A percentile compares a stretch with the other conserved stretches of the same genome.
phyloP scores from a whole-genome alignment of 2,113 vertebrate species.

The Pteruthius melanotis region DNA sequence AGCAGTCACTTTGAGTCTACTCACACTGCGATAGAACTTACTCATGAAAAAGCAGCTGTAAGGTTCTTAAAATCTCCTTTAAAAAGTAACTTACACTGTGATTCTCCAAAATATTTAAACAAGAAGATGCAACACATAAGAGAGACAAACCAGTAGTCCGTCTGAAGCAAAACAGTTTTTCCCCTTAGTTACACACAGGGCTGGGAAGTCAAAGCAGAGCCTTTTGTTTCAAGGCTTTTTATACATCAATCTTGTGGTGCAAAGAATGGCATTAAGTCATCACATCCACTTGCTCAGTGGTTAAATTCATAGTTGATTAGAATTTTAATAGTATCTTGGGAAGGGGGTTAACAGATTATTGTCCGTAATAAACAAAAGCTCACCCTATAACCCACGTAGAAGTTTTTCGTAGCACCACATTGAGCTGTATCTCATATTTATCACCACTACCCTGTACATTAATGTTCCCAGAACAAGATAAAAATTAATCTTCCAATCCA shows the following conservation, averaged over 20 bases:
- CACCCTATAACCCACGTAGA: accelerated
- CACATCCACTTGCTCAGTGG: neutral
- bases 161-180: neutral
- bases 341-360: neutral
- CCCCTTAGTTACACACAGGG: neutral
- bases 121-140: neutral
- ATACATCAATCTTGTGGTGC: neutral
- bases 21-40: neutral
- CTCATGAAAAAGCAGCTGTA: neutral
- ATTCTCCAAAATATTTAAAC: neutral
- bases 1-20: neutral
- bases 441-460: neutral
- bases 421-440: neutral
- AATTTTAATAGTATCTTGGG: neutral
- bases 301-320: neutral
- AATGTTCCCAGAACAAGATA: neutral
- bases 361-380: neutral
- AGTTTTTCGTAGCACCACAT: accelerated
- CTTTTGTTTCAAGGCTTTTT: neutral
- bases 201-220: neutral
- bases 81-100: accelerated
- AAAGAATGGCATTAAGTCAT: neutral
- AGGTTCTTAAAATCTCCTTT: neutral
- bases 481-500: neutral
- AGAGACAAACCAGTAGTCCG: neutral